These are phyloP conservation scores for Drosophila aldrichi DNA, from an alignment of 2,888 invertebrate genomes.

Conservation along the genomic window DNA sequence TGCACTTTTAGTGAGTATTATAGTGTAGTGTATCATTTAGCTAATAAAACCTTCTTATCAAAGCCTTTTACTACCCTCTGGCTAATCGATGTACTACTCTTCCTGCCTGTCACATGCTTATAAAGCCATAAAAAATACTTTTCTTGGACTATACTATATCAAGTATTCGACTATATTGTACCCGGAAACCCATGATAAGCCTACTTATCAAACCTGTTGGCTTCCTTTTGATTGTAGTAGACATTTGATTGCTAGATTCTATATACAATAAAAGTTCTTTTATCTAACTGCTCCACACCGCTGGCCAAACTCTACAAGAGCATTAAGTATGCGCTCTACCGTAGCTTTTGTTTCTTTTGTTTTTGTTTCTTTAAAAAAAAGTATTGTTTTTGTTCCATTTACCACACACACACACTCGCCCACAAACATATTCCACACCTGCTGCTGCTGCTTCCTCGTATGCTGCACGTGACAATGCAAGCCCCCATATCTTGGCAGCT, in stretches of 20 bases:
- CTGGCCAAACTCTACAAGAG: background rate
- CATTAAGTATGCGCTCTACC: background rate
- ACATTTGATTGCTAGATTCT: background rate
- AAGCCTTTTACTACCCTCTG: background rate
- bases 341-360: background rate
- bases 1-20: no score
- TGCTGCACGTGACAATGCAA: slow-evolving; percentile 12
- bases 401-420: slow-evolving; percentile 9
- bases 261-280: no score
- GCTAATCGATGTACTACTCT: no score
- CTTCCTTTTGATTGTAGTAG: background rate
- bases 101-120: background rate
- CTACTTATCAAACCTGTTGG: background rate
- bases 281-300: background rate
- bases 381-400: slow-evolving; percentile 5
- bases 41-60: background rate
- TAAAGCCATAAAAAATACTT: background rate
- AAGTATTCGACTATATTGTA: background rate
- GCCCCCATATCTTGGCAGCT: slow-evolving; percentile 8
- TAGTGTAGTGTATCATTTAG: no score
- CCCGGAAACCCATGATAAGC: background rate
- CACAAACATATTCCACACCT: slow-evolving; percentile 20
- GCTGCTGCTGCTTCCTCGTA: slow-evolving; percentile 22
- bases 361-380: background rate
- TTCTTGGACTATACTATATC: background rate